These are phyloP conservation scores for Elanoides forficatus DNA, from an alignment of 2,113 vertebrate genomes.

Conservation along the genomic window DNA sequence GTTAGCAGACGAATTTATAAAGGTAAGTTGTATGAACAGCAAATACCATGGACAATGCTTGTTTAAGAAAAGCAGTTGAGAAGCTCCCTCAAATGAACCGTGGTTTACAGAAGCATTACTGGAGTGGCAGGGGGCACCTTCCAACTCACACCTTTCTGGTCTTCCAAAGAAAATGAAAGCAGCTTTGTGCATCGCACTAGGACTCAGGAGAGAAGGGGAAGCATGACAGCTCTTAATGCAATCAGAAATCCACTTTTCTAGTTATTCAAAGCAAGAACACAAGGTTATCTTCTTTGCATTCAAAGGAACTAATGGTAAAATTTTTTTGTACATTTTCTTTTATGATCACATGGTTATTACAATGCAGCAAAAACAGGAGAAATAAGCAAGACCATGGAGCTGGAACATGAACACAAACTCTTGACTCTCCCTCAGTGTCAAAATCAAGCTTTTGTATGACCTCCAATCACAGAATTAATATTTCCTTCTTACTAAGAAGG, in stretches of 20 bases:
- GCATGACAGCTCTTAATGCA: background rate
- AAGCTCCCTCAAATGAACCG: background rate
- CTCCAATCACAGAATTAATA: background rate
- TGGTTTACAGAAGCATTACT: background rate
- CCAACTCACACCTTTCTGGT: background rate
- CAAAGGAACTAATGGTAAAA: background rate
- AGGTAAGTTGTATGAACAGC: background rate
- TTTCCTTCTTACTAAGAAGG: background rate
- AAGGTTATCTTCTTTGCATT: background rate
- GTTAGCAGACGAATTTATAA: background rate
- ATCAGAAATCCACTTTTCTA: background rate
- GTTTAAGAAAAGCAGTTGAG: background rate
- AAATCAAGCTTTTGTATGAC: background rate
- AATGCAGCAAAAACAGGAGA: background rate
- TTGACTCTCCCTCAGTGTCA: background rate
- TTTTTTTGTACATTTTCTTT: background rate
- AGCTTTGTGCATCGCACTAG: background rate
- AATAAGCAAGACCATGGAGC: background rate
- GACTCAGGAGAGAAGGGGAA: background rate
- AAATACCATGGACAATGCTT: background rate
- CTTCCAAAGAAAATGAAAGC: background rate
- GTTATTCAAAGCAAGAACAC: background rate
- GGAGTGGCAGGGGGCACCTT: background rate
- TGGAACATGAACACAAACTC: background rate
- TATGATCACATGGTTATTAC: background rate